These are phyloP conservation scores for Chrysemys picta DNA, from an alignment of 2,113 vertebrate genomes.

Conservation along the genomic window DNA sequence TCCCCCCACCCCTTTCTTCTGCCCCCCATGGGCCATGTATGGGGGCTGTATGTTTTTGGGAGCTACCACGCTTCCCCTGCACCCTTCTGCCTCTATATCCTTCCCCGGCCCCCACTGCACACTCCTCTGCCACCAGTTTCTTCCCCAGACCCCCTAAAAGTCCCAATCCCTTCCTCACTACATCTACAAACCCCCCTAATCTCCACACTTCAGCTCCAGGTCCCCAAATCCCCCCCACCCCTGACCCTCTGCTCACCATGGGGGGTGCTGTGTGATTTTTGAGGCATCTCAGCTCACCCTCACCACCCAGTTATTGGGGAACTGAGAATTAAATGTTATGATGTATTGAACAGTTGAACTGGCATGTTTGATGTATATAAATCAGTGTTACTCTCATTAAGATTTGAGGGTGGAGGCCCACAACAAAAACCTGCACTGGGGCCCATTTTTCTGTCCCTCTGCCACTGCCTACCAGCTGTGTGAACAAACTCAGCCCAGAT, in stretches of 20 bases:
- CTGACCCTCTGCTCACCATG: neutral
- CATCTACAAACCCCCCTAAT: neutral
- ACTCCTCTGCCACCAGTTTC: neutral
- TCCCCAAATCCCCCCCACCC: too few relatives aligned
- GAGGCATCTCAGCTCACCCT: neutral
- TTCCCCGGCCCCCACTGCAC: neutral
- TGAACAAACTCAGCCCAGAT: slow-evolving; percentile 53
- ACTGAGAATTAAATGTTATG: neutral
- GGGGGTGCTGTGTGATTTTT: neutral
- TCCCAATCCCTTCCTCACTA: neutral
- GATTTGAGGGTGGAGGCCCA: neutral
- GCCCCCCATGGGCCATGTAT: neutral
- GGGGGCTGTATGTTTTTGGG: neutral
- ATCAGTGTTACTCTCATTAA: neutral
- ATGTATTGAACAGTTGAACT: neutral
- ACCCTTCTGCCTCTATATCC: neutral
- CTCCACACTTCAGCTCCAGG: too few relatives aligned
- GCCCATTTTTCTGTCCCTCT: neutral
- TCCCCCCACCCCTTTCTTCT: neutral
- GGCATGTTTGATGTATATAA: neutral
- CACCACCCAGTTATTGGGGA: neutral
- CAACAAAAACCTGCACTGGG: neutral
- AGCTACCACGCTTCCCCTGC: neutral
- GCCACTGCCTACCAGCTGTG: slow-evolving; percentile 12
- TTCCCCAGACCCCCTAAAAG: neutral